phyloP scores from a whole-genome alignment of 1,140 invertebrate genomes.

The Orussus abietinus region DNA sequence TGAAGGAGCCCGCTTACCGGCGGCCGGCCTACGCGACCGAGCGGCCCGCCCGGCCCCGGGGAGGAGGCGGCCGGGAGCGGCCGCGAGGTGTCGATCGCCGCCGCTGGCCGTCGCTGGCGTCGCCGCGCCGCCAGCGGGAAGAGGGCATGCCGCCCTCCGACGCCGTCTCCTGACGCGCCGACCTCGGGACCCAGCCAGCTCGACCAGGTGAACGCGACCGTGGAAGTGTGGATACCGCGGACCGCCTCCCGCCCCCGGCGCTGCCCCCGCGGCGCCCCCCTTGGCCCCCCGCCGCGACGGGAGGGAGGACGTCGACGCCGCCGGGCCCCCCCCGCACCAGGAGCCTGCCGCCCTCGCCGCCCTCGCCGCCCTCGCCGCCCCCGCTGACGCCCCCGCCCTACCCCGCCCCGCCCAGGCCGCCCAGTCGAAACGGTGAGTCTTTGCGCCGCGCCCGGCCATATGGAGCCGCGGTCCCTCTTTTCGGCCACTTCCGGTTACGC shows the following conservation, averaged over 20 bases:
- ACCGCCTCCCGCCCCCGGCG: constrained; percentile 52
- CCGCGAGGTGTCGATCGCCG: constrained; percentile 31
- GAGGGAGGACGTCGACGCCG: constrained; percentile 13
- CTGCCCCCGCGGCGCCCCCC: constrained; percentile 52
- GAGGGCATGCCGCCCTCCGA: constrained; percentile 11
- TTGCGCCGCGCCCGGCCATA: no score
- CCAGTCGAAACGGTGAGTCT: constrained; percentile 50
- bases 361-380: constrained; percentile 31
- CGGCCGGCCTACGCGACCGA: constrained; percentile 42
- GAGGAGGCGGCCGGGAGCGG: constrained; percentile 18
- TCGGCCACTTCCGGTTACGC: no score
- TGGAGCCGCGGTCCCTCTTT: no score
- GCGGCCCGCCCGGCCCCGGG: constrained; percentile 38
- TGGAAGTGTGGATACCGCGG: constrained; percentile 51
- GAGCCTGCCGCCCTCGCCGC: constrained; percentile 20
- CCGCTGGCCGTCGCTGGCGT: not conserved
- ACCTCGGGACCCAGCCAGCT: no score
- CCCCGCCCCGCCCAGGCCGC: constrained; percentile 51
- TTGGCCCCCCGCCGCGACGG: constrained; percentile 47
- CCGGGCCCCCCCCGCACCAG: constrained; percentile 15
- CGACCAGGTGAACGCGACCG: constrained; percentile 31
- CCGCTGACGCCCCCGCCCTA: constrained; percentile 48
- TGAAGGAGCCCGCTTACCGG: constrained; percentile 50
- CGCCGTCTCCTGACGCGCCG: no score
- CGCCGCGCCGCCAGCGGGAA: constrained; percentile 31